phyloP scores from a whole-genome alignment of 1,140 invertebrate species.

The Hyphantria cunea region DNA sequence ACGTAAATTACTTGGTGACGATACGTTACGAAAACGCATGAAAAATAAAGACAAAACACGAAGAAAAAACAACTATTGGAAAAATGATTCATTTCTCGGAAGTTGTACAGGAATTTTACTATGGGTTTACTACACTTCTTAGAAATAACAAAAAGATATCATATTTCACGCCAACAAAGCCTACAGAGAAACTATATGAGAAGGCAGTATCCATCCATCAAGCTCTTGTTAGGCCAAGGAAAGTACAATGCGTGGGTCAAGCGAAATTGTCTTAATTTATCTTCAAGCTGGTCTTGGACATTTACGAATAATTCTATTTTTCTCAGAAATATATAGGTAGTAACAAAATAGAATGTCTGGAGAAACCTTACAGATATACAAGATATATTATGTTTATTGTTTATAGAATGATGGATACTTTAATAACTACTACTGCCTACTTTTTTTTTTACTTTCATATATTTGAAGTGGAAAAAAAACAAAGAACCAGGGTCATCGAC shows the following conservation, averaged over 20 bases:
- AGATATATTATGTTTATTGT: background rate
- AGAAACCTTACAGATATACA: background rate
- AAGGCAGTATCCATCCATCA: slow-evolving; percentile 10
- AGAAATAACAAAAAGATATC: slow-evolving; percentile 4
- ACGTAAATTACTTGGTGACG: too few species aligned
- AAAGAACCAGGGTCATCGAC: too few species aligned
- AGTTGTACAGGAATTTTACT: too few species aligned
- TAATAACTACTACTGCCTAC: too few species aligned
- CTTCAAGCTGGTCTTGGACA: slow-evolving; percentile 2
- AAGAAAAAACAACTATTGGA: too few species aligned
- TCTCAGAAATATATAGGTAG: background rate
- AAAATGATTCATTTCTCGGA: too few species aligned
- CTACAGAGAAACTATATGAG: background rate
- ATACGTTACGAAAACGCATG: too few species aligned
- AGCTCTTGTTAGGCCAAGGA: slow-evolving; percentile 5
- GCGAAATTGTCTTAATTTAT: slow-evolving; percentile 28
- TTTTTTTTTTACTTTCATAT: too few species aligned
- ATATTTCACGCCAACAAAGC: slow-evolving; percentile 16
- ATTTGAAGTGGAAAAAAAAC: too few species aligned
- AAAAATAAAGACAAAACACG: too few species aligned
- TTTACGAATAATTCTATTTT: slow-evolving; percentile 25
- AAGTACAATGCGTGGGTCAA: slow-evolving; percentile 28
- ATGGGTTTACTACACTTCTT: background rate
- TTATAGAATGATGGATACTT: too few species aligned
- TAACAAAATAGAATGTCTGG: too few species aligned